Evolutionary conservation across 1,140 invertebrate genomes (phyloP).

Genomic region (Drosophila pectinifera): DNA sequence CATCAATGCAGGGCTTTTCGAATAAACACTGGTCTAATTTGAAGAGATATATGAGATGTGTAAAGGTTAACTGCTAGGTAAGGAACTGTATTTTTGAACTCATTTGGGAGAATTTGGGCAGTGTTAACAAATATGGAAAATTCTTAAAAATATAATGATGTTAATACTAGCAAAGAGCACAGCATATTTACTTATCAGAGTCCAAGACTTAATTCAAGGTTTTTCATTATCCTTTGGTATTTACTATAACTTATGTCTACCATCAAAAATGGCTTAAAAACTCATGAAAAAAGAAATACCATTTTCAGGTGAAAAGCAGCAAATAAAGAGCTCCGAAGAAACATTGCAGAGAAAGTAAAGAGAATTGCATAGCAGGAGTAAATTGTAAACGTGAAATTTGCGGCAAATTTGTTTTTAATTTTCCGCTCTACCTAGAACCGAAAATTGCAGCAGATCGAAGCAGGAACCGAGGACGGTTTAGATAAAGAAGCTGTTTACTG

Average conservation of each 20-base stretch:
- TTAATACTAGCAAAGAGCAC: too few relatives aligned
- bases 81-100: background rate
- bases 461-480: conserved; percentile 53
- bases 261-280: conserved; percentile 34
- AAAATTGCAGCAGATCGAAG: conserved; percentile 58
- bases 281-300: conserved; percentile 34
- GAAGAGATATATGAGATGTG: background rate
- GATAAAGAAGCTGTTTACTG: conserved; percentile 76
- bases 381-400: conserved; percentile 63
- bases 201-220: too few relatives aligned
- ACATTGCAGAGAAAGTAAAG: background rate
- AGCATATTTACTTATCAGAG: too few relatives aligned
- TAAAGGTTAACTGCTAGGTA: background rate
- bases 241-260: conserved; percentile 10
- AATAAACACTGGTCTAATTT: background rate
- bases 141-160: too few relatives aligned
- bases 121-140: too few relatives aligned
- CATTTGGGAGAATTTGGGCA: too few relatives aligned
- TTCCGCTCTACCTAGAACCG: conserved; percentile 77
- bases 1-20: background rate
- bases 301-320: conserved; percentile 53
- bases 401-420: conserved; percentile 80
- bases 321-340: conserved; percentile 19
- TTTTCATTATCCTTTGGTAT: background rate
- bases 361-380: conserved; percentile 15